phyloP scores from a whole-genome alignment of 2,888 invertebrate species.

The Tenthredo distinguenda region DNA sequence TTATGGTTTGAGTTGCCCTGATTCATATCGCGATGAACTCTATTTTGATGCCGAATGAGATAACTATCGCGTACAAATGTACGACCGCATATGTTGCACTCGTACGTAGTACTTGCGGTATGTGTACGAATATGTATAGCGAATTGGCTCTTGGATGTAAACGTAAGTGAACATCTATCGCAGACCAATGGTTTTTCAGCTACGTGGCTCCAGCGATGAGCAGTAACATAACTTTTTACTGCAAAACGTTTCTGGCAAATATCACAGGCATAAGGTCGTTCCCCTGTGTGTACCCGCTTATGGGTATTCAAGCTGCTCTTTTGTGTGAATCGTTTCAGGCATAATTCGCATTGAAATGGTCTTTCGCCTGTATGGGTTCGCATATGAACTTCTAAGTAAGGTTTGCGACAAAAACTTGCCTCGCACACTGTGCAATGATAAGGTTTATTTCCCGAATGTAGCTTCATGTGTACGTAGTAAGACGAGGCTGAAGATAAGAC shows the following conservation, averaged over 20 bases:
- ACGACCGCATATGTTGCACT: slow-evolving; percentile 87
- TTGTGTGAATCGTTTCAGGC: slow-evolving; percentile 89
- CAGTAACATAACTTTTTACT: slow-evolving; percentile 90
- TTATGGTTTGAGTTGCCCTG: slow-evolving; percentile 74
- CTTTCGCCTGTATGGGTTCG: slow-evolving; percentile 89
- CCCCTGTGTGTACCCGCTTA: slow-evolving; percentile 90
- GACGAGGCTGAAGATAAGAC: slow-evolving; percentile 88
- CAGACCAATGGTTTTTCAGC: slow-evolving; percentile 88
- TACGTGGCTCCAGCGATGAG: slow-evolving; percentile 90
- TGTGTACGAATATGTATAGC: slow-evolving; percentile 88
- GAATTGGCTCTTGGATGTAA: slow-evolving; percentile 88
- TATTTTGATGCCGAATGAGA: slow-evolving; percentile 88
- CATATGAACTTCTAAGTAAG: slow-evolving; percentile 90
- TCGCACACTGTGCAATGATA: slow-evolving; percentile 89
- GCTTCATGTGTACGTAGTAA: slow-evolving; percentile 91
- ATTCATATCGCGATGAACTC: slow-evolving; percentile 83
- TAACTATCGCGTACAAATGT: slow-evolving; percentile 89
- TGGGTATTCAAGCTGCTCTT: slow-evolving; percentile 91
- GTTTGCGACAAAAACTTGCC: slow-evolving; percentile 89
- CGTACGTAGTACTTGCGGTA: slow-evolving; percentile 85
- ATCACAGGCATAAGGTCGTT: slow-evolving; percentile 89
- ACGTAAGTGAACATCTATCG: slow-evolving; percentile 86
- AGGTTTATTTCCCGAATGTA: slow-evolving; percentile 90
- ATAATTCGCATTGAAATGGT: slow-evolving; percentile 87
- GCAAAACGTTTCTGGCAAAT: slow-evolving; percentile 90